A percentile compares a stretch with the other conserved stretches of the same genome.
phyloP scores from a whole-genome alignment of 2,113 vertebrate species.

The Tupaia tana region DNA sequence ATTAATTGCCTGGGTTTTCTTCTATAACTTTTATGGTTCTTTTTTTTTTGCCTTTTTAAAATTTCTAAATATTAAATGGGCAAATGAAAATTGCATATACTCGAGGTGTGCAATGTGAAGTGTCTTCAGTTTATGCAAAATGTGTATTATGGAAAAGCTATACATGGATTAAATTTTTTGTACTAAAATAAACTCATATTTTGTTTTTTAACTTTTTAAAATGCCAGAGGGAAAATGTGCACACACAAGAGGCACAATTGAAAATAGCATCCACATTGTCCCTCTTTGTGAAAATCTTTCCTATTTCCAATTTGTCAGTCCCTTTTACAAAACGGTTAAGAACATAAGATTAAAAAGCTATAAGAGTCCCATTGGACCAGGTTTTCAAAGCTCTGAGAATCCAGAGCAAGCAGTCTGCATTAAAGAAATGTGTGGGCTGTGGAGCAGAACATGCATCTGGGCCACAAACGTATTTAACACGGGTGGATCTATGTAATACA shows the following conservation, averaged over 20 bases:
- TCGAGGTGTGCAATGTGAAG: neutral
- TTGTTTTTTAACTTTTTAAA: too few species aligned
- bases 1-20: neutral
- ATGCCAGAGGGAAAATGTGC: too few species aligned
- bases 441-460: conserved; percentile 22
- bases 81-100: neutral
- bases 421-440: neutral
- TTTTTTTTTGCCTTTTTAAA: neutral
- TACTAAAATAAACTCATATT: too few species aligned
- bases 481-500: conserved; percentile 24
- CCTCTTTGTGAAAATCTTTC: conserved; percentile 46
- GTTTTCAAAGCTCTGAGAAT: conserved; percentile 34
- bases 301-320: conserved; percentile 21
- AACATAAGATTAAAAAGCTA: conserved; percentile 31
- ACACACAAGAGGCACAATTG: neutral
- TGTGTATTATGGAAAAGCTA: too few species aligned
- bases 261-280: conserved; percentile 21
- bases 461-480: conserved; percentile 12
- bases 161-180: too few species aligned
- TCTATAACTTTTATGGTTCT: neutral
- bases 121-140: too few species aligned
- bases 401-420: neutral
- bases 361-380: neutral
- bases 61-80: neutral
- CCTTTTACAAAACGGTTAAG: conserved; percentile 37